phyloP scores from a whole-genome alignment of 2,113 vertebrate genomes.

The Chaetops frenatus region DNA sequence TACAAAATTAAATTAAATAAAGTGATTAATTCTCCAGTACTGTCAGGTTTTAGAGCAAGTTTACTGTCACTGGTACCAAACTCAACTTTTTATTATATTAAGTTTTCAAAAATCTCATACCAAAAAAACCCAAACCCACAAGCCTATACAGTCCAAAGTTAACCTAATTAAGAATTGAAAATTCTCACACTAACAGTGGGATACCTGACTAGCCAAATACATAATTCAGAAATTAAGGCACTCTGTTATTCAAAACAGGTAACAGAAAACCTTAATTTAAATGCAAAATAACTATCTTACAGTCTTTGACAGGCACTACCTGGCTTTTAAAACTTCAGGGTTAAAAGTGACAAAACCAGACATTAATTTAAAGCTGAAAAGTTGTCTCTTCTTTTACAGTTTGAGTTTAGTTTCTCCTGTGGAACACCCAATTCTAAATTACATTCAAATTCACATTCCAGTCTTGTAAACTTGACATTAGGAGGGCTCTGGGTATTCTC shows the following conservation, averaged over 20 bases:
- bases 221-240: neutral
- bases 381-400: neutral
- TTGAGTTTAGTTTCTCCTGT: neutral
- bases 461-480: neutral
- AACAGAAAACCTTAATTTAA: slow-evolving; percentile 10
- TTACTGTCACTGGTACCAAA: neutral
- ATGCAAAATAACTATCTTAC: neutral
- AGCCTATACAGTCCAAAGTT: neutral
- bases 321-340: neutral
- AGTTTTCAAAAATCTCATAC: neutral
- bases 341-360: neutral
- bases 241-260: neutral
- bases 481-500: neutral
- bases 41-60: neutral
- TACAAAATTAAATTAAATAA: neutral
- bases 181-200: neutral
- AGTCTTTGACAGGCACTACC: neutral
- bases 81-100: neutral
- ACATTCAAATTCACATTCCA: neutral
- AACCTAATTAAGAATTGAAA: neutral
- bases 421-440: neutral
- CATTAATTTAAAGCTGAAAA: neutral
- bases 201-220: neutral
- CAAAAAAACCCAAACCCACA: neutral
- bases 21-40: neutral